Evolutionary conservation across 2,113 vertebrate species (phyloP).

Genomic region (Rhineura floridana): DNA sequence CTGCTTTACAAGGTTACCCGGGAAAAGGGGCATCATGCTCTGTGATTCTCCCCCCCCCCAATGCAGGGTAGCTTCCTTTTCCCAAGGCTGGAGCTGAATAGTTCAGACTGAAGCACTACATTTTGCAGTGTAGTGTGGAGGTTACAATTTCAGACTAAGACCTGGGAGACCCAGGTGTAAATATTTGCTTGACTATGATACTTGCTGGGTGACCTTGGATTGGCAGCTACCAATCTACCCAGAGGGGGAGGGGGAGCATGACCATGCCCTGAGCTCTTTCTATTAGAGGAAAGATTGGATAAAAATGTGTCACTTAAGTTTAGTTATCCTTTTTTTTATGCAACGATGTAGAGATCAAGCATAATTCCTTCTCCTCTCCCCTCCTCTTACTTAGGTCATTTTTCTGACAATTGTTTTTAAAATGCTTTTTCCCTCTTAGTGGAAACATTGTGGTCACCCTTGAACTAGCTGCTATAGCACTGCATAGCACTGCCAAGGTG

Average conservation of each 20-base stretch:
- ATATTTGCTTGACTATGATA: neutral
- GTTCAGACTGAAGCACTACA: neutral
- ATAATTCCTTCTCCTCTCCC: neutral
- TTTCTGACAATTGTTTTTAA: neutral
- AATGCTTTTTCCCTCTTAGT: neutral
- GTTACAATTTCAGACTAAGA: too few species aligned
- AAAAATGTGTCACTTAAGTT: neutral
- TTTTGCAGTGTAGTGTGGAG: neutral
- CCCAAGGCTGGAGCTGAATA: neutral
- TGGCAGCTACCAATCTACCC: too few species aligned
- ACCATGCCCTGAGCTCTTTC: neutral
- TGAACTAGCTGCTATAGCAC: neutral
- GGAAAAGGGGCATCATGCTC: neutral
- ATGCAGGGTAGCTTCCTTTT: neutral
- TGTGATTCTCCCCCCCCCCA: too few species aligned
- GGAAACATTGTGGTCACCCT: neutral
- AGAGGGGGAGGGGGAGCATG: too few species aligned
- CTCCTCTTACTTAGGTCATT: neutral
- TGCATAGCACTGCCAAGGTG: neutral
- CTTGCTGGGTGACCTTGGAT: neutral
- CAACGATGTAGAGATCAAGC: neutral
- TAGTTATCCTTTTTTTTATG: neutral
- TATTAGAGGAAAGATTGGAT: neutral
- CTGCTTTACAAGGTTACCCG: neutral
- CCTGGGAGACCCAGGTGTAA: neutral